These are phyloP conservation scores for Siderastrea radians DNA, from an alignment of 92 coral and sea anemone species.

Conservation along the genomic window DNA sequence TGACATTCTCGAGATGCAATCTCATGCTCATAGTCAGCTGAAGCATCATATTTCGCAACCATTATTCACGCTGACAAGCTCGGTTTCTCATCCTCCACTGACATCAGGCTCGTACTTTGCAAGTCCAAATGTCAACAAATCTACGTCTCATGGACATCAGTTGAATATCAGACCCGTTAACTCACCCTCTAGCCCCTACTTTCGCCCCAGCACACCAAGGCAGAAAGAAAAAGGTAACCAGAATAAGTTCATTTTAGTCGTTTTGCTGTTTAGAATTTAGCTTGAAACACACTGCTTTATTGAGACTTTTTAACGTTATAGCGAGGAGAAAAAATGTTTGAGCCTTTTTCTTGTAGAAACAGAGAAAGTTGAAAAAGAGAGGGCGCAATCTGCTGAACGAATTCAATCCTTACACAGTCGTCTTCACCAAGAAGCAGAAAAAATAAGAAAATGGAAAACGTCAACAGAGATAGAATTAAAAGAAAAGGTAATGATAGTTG, in stretches of 20 bases:
- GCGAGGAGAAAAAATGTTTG: too few relatives aligned
- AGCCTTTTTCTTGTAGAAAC: slow-evolving; percentile 23
- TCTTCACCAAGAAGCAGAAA: slow-evolving; percentile 98
- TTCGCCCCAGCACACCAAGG: slow-evolving; percentile 88
- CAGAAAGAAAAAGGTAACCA: slow-evolving; percentile 93
- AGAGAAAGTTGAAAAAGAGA: slow-evolving; percentile 87
- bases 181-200: slow-evolving; percentile 71
- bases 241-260: background rate
- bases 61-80: slow-evolving; percentile 87
- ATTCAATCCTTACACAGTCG: slow-evolving; percentile 94
- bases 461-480: slow-evolving; percentile 95
- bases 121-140: slow-evolving; percentile 75
- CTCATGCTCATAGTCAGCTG: slow-evolving; percentile 70
- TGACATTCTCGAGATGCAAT: slow-evolving; percentile 38
- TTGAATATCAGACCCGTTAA: slow-evolving; percentile 77
- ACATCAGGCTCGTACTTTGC: slow-evolving; percentile 86
- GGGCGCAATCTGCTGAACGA: slow-evolving; percentile 85
- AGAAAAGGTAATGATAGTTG: slow-evolving; percentile 81
- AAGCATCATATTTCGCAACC: slow-evolving; percentile 92
- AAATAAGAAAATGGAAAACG: slow-evolving; percentile 97
- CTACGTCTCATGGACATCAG: slow-evolving; percentile 77
- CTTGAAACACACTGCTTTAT: background rate
- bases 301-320: background rate
- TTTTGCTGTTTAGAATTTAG: background rate
- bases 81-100: slow-evolving; percentile 50